phyloP scores from a whole-genome alignment of 2,797 vertebrate species.

The Crax fasciolata region DNA sequence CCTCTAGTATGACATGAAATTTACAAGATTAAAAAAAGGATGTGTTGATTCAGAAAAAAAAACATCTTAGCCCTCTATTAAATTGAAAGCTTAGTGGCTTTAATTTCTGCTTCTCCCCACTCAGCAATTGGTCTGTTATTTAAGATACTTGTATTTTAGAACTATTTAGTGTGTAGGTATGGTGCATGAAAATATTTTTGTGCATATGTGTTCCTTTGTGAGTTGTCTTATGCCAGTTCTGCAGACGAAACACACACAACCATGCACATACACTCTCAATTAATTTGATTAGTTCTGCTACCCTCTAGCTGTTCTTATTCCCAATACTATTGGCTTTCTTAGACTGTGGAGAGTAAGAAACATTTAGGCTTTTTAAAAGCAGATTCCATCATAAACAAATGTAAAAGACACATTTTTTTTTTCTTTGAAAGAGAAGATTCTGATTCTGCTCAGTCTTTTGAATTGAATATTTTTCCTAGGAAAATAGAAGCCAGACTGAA shows the following conservation, averaged over 20 bases:
- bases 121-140: neutral
- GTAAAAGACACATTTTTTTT: neutral
- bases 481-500: conserved; percentile 12
- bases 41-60: neutral
- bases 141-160: neutral
- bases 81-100: neutral
- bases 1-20: neutral
- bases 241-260: neutral
- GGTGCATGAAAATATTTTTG: neutral
- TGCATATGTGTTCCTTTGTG: neutral
- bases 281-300: conserved; percentile 9
- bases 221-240: neutral
- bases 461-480: neutral
- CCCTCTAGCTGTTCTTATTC: neutral
- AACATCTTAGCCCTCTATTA: neutral
- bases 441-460: neutral
- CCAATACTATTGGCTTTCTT: neutral
- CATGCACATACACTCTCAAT: neutral
- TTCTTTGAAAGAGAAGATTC: neutral
- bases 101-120: neutral
- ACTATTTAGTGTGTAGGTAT: neutral
- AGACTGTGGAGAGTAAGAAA: neutral
- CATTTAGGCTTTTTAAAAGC: neutral
- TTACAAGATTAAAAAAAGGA: neutral
- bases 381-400: neutral